phyloP scores from a whole-genome alignment of 2,113 vertebrate genomes.

The Spheniscus mendiculus region DNA sequence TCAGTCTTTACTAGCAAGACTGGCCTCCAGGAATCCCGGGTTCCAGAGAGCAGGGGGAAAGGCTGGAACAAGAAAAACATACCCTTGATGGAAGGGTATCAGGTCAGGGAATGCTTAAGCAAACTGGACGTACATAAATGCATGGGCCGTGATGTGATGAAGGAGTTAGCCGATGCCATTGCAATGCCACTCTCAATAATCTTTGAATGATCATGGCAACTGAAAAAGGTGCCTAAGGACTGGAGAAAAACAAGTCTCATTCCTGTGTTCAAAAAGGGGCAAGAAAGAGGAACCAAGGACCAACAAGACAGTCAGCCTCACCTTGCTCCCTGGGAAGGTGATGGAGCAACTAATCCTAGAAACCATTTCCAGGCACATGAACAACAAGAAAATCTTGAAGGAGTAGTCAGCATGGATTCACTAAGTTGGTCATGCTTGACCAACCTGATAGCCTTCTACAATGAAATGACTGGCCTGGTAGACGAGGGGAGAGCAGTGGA shows the following conservation, averaged over 20 bases:
- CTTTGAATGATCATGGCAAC: fast-evolving
- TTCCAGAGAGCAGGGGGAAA: neutral
- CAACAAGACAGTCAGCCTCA: neutral
- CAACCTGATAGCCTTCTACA: neutral
- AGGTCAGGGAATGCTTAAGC: neutral
- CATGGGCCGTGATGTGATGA: fast-evolving
- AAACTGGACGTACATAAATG: neutral
- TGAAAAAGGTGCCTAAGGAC: neutral
- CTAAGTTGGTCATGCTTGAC: neutral
- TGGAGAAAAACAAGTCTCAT: neutral
- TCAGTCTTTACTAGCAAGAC: neutral
- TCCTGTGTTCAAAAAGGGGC: neutral
- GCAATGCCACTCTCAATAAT: neutral
- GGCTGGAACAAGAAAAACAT: neutral
- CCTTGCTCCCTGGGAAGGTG: neutral
- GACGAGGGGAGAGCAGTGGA: neutral
- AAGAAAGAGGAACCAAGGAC: neutral
- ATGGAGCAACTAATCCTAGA: neutral
- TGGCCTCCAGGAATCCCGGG: neutral
- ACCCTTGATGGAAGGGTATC: neutral
- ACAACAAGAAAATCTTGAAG: neutral
- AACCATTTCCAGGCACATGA: neutral
- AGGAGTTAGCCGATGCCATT: neutral
- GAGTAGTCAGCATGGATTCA: neutral
- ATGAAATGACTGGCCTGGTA: neutral